A percentile compares a stretch with the other conserved stretches of the same genome.
phyloP scores from a whole-genome alignment of 2,797 vertebrate species.

The Halcyon leucocephala region DNA sequence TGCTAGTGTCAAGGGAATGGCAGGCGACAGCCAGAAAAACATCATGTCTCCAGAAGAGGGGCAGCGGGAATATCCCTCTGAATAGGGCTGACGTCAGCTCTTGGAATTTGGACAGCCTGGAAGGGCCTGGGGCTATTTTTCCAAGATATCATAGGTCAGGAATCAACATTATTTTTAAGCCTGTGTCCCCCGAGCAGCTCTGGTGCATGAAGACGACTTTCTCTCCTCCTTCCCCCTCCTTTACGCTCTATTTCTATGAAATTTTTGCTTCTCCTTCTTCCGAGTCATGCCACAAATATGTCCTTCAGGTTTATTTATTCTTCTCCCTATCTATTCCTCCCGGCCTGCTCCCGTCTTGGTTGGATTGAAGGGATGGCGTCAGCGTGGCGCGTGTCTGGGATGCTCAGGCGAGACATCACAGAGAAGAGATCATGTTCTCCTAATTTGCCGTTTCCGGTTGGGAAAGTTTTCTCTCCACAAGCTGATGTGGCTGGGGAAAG shows the following conservation, averaged over 20 bases:
- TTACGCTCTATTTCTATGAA: conserved; percentile 9
- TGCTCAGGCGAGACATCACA: conserved; percentile 52
- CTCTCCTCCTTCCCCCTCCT: neutral
- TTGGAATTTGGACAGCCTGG: conserved; percentile 57
- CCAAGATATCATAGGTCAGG: conserved; percentile 71
- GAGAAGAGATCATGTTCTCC: conserved; percentile 17
- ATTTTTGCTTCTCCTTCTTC: conserved; percentile 54
- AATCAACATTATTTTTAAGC: conserved; percentile 69
- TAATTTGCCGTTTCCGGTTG: conserved; percentile 31
- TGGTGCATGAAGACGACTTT: conserved; percentile 31
- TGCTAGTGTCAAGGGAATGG: conserved; percentile 65
- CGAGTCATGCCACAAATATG: conserved; percentile 45
- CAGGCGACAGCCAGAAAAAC: conserved; percentile 67
- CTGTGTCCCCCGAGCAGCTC: conserved; percentile 39
- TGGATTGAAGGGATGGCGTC: conserved; percentile 36
- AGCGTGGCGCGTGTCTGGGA: conserved; percentile 31
- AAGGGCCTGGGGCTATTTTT: conserved; percentile 68
- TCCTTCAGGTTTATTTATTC: conserved; percentile 68
- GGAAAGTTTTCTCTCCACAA: conserved; percentile 1
- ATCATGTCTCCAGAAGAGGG: conserved; percentile 68
- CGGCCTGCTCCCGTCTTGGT: neutral
- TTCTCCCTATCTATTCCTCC: conserved; percentile 48
- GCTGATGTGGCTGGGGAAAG: conserved; percentile 11
- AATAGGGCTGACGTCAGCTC: conserved; percentile 61
- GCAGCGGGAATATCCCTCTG: conserved; percentile 71